These are phyloP conservation scores for Punctoribates punctum DNA, from an alignment of 2,888 invertebrate species.

Conservation along the genomic window DNA sequence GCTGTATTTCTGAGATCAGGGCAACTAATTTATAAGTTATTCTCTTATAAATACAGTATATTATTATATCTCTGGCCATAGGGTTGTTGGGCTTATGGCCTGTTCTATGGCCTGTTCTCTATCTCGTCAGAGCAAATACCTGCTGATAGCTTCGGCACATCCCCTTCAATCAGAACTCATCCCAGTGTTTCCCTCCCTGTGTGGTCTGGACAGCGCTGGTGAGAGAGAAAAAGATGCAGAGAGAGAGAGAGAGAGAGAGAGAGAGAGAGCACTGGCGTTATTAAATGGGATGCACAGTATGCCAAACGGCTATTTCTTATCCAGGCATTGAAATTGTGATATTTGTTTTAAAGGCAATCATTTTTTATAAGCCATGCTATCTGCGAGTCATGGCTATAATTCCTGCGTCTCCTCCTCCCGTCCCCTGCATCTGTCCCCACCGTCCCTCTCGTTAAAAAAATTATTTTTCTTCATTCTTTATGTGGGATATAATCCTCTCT, in stretches of 20 bases:
- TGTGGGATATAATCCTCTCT: no score
- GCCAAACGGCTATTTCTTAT: constrained; percentile 22
- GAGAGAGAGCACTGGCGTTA: neutral
- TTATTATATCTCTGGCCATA: constrained; percentile 8
- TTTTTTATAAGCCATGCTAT: neutral
- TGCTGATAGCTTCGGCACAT: constrained; percentile 24
- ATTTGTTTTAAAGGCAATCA: constrained; percentile 5
- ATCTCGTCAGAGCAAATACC: constrained; percentile 2
- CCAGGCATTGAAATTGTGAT: neutral
- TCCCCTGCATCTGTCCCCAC: neutral
- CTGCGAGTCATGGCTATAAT: no score
- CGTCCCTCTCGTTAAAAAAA: neutral
- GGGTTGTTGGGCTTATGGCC: neutral
- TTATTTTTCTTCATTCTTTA: no score
- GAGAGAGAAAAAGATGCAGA: no score
- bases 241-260: constrained; percentile 6
- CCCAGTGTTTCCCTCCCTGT: constrained; percentile 13
- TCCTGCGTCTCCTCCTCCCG: neutral
- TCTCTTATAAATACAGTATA: no score
- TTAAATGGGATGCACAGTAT: constrained; percentile 25
- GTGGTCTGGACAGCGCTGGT: neutral
- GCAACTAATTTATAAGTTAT: no score
- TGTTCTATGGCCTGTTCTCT: neutral
- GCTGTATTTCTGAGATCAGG: no score
- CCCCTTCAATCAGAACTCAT: constrained; percentile 25